Evolutionary conservation across 2,888 invertebrate species (phyloP).

Genomic region (Oligia fasciuncula): DNA sequence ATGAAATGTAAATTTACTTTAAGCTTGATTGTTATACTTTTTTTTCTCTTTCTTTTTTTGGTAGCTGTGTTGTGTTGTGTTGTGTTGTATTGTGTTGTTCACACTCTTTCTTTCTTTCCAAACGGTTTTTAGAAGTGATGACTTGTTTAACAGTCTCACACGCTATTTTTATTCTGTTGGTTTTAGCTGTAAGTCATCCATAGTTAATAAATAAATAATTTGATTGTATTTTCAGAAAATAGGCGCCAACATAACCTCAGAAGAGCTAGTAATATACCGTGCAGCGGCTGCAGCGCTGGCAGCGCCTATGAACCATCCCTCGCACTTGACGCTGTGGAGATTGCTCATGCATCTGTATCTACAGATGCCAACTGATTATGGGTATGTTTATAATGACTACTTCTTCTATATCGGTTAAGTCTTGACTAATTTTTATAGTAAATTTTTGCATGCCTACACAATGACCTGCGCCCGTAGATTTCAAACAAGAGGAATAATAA

Average conservation of each 20-base stretch:
- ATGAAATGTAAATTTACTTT: too few relatives aligned
- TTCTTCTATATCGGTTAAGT: too few relatives aligned
- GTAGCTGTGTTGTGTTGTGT: too few relatives aligned
- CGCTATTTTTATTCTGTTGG: too few relatives aligned
- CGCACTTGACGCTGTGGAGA: slow-evolving; percentile 81
- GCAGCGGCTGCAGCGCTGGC: slow-evolving; percentile 73
- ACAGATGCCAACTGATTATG: slow-evolving; percentile 73
- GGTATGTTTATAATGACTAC: slow-evolving; percentile 61
- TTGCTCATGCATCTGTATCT: slow-evolving; percentile 83
- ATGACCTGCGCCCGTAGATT: neutral
- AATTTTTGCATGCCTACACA: neutral
- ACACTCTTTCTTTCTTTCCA: too few relatives aligned
- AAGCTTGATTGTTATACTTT: too few relatives aligned
- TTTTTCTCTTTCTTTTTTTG: too few relatives aligned
- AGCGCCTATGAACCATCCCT: slow-evolving; percentile 77
- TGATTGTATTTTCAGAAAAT: slow-evolving; percentile 73
- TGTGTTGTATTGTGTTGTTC: too few relatives aligned
- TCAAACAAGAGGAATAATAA: neutral
- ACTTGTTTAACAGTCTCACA: too few relatives aligned
- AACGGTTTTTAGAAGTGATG: too few relatives aligned
- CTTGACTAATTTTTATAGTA: neutral
- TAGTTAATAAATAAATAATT: neutral
- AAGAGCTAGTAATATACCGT: slow-evolving; percentile 81
- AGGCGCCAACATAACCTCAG: slow-evolving; percentile 72
- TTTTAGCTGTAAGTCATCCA: too few relatives aligned